A percentile compares a stretch with the other conserved stretches of the same genome.
These are phyloP conservation scores for Drosophila cyrtoloma DNA, from an alignment of 2,888 invertebrate species.

Conservation along the genomic window DNA sequence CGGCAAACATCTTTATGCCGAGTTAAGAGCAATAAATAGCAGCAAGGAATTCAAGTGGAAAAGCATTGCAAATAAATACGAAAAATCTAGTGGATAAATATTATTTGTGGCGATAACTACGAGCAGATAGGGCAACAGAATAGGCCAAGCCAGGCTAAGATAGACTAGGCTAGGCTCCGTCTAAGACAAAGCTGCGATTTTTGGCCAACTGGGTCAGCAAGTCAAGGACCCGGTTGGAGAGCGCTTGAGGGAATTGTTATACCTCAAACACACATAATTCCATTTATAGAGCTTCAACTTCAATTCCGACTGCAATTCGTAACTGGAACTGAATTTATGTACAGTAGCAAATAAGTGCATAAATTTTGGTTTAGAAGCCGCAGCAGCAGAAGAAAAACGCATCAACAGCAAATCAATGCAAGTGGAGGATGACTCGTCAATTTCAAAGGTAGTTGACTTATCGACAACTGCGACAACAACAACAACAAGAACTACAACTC, in stretches of 20 bases:
- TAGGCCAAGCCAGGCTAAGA: constrained; percentile 10
- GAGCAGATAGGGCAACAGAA: constrained; percentile 9
- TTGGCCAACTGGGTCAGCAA: constrained; percentile 74
- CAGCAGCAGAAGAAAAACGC: not conserved
- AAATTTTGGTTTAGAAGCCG: constrained; percentile 43
- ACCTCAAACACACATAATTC: constrained; percentile 28
- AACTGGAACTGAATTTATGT: constrained; percentile 54
- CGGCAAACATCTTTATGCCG: constrained; percentile 68
- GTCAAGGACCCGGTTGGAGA: constrained; percentile 73
- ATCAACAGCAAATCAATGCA: constrained; percentile 67
- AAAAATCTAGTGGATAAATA: constrained; percentile 64
- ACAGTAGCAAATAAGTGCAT: constrained; percentile 78
- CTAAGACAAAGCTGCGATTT: constrained; percentile 57
- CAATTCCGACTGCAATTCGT: not conserved
- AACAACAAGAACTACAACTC: not conserved
- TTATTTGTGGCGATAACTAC: constrained; percentile 63
- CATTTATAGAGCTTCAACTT: constrained; percentile 45
- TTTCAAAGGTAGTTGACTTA: constrained; percentile 48
- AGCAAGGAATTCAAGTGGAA: constrained; percentile 63
- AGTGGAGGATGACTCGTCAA: constrained; percentile 65
- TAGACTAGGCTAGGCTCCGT: constrained; percentile 21
- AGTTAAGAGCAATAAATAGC: constrained; percentile 72
- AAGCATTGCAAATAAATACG: constrained; percentile 74
- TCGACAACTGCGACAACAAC: constrained; percentile 16
- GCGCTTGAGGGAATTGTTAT: constrained; percentile 53